Evolutionary conservation across 1,140 invertebrate species (phyloP).

Genomic region (Pogonomyrmex barbatus): DNA sequence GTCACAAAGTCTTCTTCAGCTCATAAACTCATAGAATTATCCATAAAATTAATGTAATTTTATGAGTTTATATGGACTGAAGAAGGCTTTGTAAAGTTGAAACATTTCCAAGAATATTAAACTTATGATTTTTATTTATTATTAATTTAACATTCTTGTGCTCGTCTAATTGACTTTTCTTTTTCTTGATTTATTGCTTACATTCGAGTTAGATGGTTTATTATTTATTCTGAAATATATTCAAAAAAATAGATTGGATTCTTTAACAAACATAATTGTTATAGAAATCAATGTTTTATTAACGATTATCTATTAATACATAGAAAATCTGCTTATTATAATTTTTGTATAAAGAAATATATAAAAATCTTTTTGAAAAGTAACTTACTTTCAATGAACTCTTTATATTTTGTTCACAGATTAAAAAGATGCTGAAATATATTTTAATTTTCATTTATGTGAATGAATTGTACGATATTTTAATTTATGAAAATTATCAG

Average conservation of each 20-base stretch:
- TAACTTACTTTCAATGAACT: constrained; percentile 27
- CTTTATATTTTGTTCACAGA: not conserved
- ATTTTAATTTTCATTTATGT: constrained; percentile 36
- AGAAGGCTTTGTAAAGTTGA: no score
- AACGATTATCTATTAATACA: not conserved
- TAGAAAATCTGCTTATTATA: not conserved
- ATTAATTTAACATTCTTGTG: no score
- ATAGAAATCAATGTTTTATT: no score
- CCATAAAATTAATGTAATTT: no score
- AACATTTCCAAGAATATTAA: no score
- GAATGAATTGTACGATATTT: not conserved
- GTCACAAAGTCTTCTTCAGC: not conserved
- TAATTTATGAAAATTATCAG: constrained; percentile 43
- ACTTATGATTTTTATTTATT: no score
- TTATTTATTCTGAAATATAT: not conserved
- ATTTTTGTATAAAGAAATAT: not conserved
- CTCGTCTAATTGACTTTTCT: no score
- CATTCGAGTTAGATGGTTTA: no score
- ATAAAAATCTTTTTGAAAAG: not conserved
- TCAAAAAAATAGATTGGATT: not conserved
- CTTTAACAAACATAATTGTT: not conserved
- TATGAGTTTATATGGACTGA: no score
- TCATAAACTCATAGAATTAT: no score
- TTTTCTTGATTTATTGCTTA: no score
- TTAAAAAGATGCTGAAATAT: constrained; percentile 24